Percentiles rank a stretch among this genome's conserved stretches.
Conservation (phyloP, 2,797 vertebrate species). For the Poecilia gillii region DNA sequence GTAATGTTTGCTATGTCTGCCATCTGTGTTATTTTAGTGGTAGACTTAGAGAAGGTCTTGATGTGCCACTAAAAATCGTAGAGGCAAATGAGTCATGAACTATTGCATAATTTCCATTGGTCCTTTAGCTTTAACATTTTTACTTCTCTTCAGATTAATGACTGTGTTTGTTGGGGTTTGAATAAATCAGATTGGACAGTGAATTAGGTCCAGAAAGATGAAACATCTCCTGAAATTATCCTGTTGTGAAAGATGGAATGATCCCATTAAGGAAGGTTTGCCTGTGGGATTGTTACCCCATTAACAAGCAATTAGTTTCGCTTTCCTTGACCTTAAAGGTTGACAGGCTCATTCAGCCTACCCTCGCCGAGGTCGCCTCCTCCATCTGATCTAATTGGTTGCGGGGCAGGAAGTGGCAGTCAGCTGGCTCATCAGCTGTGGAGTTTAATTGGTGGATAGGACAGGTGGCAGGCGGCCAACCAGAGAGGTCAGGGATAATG, state of each 20-base stretch:
- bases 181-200: slow-evolving; percentile 59
- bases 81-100: background rate
- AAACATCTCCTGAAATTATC: slow-evolving; percentile 65
- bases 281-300: slow-evolving; percentile 5
- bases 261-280: slow-evolving; percentile 58
- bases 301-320: slow-evolving; percentile 25
- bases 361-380: slow-evolving; percentile 12
- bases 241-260: slow-evolving; percentile 42
- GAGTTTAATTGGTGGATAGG: slow-evolving; percentile 51
- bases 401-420: slow-evolving; percentile 58
- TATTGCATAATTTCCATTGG: background rate
- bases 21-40: background rate
- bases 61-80: background rate
- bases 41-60: background rate
- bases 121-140: background rate
- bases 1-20: no score
- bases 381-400: slow-evolving; percentile 48
- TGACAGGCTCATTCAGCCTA: background rate
- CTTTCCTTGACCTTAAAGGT: slow-evolving; percentile 33
- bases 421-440: slow-evolving; percentile 44
- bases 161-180: slow-evolving; percentile 29
- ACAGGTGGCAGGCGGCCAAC: slow-evolving; percentile 48
- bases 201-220: slow-evolving; percentile 55
- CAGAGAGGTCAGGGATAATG: slow-evolving; percentile 53
- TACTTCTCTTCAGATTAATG: background rate